These are phyloP conservation scores for Guaruba guarouba DNA, from an alignment of 2,113 vertebrate genomes.

Conservation along the genomic window DNA sequence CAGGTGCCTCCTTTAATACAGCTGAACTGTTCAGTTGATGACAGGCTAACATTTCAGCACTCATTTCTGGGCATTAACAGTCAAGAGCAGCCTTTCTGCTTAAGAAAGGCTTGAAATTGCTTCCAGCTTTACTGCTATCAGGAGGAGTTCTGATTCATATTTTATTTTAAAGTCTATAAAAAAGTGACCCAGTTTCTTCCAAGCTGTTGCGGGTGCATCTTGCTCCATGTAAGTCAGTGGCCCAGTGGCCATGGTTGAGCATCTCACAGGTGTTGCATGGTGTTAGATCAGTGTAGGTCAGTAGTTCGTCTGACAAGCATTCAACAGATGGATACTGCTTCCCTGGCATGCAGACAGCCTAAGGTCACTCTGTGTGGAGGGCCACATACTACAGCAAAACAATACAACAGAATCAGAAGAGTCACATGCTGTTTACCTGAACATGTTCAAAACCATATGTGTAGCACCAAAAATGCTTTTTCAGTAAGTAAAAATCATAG, in stretches of 20 bases:
- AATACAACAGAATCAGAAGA: neutral
- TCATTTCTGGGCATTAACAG: neutral
- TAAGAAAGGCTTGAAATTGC: neutral
- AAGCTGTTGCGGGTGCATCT: neutral
- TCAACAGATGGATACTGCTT: neutral
- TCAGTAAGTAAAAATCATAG: neutral
- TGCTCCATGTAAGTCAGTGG: neutral
- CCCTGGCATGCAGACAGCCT: neutral
- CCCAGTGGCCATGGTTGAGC: neutral
- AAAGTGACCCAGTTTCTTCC: neutral
- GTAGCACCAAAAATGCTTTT: neutral
- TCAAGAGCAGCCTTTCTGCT: neutral
- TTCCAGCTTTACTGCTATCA: neutral
- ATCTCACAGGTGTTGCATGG: neutral
- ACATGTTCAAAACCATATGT: neutral
- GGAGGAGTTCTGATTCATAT: neutral
- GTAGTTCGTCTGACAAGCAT: neutral
- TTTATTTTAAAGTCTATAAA: constrained; percentile 1
- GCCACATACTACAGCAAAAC: neutral
- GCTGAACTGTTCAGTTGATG: neutral
- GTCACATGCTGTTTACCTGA: neutral
- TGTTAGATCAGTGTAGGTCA: neutral
- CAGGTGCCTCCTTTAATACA: neutral
- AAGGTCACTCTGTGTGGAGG: neutral
- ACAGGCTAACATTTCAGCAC: neutral